These are phyloP conservation scores for Galaxea fascicularis DNA, from an alignment of 92 coral and sea anemone species.

Conservation along the genomic window DNA sequence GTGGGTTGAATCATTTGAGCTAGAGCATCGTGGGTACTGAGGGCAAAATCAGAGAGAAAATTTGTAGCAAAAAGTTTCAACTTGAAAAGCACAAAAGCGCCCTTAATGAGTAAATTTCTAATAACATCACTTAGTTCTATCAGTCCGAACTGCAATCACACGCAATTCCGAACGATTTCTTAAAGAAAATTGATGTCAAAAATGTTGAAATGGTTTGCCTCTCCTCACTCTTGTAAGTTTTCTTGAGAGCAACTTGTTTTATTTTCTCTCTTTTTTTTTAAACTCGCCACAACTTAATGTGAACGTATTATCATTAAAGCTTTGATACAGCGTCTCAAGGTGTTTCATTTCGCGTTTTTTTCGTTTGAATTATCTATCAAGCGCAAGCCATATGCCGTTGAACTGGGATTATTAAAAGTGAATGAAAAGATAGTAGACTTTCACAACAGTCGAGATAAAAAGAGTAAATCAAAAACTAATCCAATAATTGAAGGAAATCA, in stretches of 20 bases:
- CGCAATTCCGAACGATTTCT: background rate
- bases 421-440: constrained; percentile 54
- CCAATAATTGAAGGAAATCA: constrained; percentile 74
- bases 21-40: background rate
- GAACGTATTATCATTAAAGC: constrained; percentile 39
- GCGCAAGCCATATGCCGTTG: constrained; percentile 27
- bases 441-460: constrained; percentile 56
- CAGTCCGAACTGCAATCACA: background rate
- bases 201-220: background rate
- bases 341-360: constrained; percentile 49
- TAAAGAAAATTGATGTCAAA: background rate
- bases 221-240: background rate
- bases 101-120: constrained; percentile 46
- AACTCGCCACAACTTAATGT: constrained; percentile 37
- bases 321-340: constrained; percentile 59
- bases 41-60: background rate
- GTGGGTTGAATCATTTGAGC: background rate
- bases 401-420: constrained; percentile 38
- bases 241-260: background rate
- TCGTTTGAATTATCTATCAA: constrained; percentile 55
- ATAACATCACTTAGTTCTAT: constrained; percentile 22
- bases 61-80: constrained; percentile 52
- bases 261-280: background rate
- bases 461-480: constrained; percentile 60
- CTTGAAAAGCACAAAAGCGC: constrained; percentile 58